Conservation (phyloP, 2,888 invertebrate species). For the Dicycla oo region DNA sequence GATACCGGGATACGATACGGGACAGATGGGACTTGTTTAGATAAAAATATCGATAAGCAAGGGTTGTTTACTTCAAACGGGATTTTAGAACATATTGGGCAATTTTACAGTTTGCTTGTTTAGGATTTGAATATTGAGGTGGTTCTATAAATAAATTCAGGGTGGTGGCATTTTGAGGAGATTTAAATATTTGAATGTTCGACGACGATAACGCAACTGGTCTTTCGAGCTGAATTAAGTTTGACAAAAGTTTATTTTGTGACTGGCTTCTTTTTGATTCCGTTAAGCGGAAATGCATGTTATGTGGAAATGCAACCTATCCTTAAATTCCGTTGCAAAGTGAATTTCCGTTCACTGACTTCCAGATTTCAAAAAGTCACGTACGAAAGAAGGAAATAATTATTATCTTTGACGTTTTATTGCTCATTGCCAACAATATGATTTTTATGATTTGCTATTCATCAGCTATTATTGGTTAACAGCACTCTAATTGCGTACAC, state of each 20-base stretch:
- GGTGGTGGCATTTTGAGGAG: conserved; percentile 4
- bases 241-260: neutral
- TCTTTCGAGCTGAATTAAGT: conserved; percentile 1
- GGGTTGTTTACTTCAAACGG: conserved; percentile 59
- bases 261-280: neutral
- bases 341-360: conserved; percentile 1
- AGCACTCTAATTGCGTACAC: no score
- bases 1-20: no score
- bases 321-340: neutral
- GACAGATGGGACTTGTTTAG: conserved; percentile 61
- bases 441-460: neutral
- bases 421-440: neutral
- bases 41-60: conserved; percentile 66
- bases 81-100: conserved; percentile 36
- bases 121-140: conserved; percentile 26
- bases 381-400: neutral
- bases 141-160: conserved; percentile 20
- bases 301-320: neutral
- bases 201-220: neutral
- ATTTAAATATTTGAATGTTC: neutral
- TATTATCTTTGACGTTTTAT: neutral
- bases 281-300: neutral
- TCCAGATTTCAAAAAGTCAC: neutral
- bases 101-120: conserved; percentile 31
- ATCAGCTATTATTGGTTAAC: neutral